Percentiles rank a stretch among this genome's conserved stretches.
Conservation (phyloP, 2,113 vertebrate species). For the Baryphthengus martii region DNA sequence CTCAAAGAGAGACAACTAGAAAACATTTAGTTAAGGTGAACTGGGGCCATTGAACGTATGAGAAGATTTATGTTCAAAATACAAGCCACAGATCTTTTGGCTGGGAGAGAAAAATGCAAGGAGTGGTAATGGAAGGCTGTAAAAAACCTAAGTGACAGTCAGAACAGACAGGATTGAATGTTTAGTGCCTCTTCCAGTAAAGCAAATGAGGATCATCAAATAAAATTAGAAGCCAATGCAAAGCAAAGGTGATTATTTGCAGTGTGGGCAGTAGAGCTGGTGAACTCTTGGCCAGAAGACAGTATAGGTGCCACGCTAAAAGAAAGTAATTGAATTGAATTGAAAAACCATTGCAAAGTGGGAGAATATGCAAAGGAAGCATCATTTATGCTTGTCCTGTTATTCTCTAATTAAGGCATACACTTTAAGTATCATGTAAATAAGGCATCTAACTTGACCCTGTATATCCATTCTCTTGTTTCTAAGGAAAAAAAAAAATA, state of each 20-base stretch:
- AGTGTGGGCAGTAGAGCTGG: background rate
- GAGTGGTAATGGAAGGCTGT: background rate
- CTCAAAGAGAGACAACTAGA: background rate
- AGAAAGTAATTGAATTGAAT: background rate
- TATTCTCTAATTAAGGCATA: background rate
- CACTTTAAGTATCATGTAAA: background rate
- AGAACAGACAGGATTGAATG: background rate
- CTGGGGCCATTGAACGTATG: background rate
- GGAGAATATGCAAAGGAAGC: background rate
- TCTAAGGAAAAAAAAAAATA: background rate
- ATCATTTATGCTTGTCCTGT: background rate
- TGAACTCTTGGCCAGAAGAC: background rate
- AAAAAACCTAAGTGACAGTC: background rate
- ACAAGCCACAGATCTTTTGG: background rate
- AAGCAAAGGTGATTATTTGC: background rate
- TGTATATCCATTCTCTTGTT: background rate
- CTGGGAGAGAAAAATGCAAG: background rate
- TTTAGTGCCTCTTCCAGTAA: background rate
- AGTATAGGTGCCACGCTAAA: background rate
- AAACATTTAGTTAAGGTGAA: background rate
- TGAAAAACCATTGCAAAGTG: background rate
- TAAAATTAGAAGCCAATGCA: background rate
- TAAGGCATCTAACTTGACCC: background rate
- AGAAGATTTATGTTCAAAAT: background rate
- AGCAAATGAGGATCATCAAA: background rate